Evolutionary conservation across 2,888 invertebrate genomes (phyloP), one percentile per base, ranked within the genome.

Genomic region (Latrodectus elegans): DNA sequence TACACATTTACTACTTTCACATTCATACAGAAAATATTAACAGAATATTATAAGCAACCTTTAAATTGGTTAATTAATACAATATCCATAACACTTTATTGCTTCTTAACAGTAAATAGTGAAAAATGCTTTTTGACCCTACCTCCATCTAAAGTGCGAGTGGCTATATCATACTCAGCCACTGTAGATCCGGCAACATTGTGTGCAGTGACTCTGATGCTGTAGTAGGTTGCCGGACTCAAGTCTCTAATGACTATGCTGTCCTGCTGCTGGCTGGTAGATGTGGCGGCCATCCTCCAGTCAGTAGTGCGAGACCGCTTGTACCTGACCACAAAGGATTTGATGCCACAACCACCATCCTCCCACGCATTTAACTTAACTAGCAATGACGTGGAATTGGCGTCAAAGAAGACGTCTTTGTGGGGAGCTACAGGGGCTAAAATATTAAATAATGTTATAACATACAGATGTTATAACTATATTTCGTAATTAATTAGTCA

Each of bases 291-390:
- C 76, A 79, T 80, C 38, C 78, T 88, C 90, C 90, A 90, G 17
- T 89, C 89, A 3, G 78, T 86, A 8, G 87, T 77, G 15, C 87
- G 88, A 1, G 88, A 55, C 8, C 84, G 51, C 76, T 88, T 88
- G 78, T 89, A 90, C 0, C 88, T 77, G 8, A 90, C 85, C 4
- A 89, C 84, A 70, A 90, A 90, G 4, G 89, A 88, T 72, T 89
- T 90, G 89, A 92, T 92, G 8, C 92, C 91, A 89, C 93, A 93
- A 11, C 92, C 92, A n/a, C 91, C 91, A 38, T 91, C 91, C 87
- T 90, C 90, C 92, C 92, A 92, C 10, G 92, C 90, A n/a, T 90
- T 90, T 68, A 92, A 90, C 89, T 92, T 91, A 67, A 92, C 91
- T 81, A 91, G 90, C n/a, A 92, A 91, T 15, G 91, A 92, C 1